phyloP scores from a whole-genome alignment of 37 sponge, comb jelly and placozoan species.

The Theonella swinhoei region DNA sequence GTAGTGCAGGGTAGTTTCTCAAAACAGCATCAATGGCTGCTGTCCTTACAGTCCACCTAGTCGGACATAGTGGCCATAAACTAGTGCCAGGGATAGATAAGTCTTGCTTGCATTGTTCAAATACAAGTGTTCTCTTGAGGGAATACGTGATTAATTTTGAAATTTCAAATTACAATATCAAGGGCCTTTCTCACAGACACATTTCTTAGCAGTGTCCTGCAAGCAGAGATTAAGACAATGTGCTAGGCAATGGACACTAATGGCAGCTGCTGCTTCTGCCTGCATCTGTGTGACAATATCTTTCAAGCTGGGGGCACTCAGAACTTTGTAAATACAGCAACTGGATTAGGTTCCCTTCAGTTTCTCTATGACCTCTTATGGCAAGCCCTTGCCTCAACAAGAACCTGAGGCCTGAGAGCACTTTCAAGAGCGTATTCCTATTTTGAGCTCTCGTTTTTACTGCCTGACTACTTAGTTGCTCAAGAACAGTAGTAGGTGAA shows the following conservation, averaged over 20 bases:
- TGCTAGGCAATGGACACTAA: slow-evolving; percentile 51
- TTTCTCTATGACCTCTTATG: slow-evolving; percentile 21
- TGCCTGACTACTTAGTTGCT: no score
- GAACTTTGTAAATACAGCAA: no score
- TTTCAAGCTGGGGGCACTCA: no score
- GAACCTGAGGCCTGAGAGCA: slow-evolving; percentile 6
- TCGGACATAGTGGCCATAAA: slow-evolving; percentile 51
- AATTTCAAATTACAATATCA: slow-evolving; percentile 11
- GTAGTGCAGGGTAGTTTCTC: slow-evolving; percentile 43
- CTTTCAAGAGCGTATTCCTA: slow-evolving; percentile 13
- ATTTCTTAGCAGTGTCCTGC: slow-evolving; percentile 32
- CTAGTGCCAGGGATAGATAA: background rate
- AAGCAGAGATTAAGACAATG: slow-evolving; percentile 49
- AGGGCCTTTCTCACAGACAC: slow-evolving; percentile 2
- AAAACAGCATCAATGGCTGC: slow-evolving; percentile 46
- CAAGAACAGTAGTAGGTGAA: no score
- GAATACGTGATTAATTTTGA: no score
- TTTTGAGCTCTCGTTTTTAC: no score
- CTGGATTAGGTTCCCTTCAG: slow-evolving; percentile 32
- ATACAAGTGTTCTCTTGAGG: slow-evolving; percentile 39
- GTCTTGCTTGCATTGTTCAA: slow-evolving; percentile 25
- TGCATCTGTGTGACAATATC: slow-evolving; percentile 7
- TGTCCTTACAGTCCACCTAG: slow-evolving; percentile 57
- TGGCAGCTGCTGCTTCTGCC: slow-evolving; percentile 21
- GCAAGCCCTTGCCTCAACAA: slow-evolving; percentile 32